Evolutionary conservation across 2,113 vertebrate genomes (phyloP).

Genomic region (Oreochromis aureus): DNA sequence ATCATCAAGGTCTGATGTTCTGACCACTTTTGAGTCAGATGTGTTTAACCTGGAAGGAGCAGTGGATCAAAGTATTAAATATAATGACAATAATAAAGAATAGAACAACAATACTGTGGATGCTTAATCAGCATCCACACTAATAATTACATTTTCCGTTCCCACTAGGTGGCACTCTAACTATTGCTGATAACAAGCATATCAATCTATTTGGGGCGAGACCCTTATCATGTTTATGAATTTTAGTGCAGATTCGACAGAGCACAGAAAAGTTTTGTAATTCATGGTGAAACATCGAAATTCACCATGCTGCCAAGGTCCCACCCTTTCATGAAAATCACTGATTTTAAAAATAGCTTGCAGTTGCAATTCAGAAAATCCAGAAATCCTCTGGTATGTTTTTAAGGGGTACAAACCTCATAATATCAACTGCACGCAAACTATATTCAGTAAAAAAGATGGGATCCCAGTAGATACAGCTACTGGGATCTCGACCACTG

Average conservation of each 20-base stretch:
- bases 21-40: no score
- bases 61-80: no score
- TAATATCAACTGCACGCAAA: accelerated
- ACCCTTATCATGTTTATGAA: not conserved
- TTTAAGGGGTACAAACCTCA: not conserved
- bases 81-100: no score
- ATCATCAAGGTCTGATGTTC: no score
- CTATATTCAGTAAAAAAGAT: not conserved
- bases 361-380: not conserved
- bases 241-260: not conserved
- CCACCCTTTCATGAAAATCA: not conserved
- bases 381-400: not conserved
- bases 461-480: not conserved
- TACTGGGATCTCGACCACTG: not conserved
- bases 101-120: no score
- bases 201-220: accelerated
- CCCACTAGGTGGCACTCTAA: not conserved
- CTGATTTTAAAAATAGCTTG: not conserved
- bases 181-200: not conserved
- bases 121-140: not conserved
- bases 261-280: not conserved
- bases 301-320: not conserved
- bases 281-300: accelerated
- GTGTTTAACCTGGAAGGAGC: no score
- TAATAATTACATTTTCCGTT: not conserved